Percentiles rank a stretch among this genome's conserved stretches.
Evolutionary conservation across 2,797 vertebrate genomes (phyloP).

Genomic region (Aplochiton taeniatus): DNA sequence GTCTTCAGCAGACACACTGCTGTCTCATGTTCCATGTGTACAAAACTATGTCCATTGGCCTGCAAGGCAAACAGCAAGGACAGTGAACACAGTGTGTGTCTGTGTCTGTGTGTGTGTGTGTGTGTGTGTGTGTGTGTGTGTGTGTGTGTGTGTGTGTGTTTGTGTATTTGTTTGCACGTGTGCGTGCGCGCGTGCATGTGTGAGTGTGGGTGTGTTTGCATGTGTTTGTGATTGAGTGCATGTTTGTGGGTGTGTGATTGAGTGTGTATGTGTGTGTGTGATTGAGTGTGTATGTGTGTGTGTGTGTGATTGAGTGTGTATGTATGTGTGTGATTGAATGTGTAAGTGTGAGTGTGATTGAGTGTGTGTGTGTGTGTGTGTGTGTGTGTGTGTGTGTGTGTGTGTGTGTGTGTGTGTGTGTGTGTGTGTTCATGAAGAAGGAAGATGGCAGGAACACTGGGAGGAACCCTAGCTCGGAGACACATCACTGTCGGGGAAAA

Average conservation of each 20-base stretch:
- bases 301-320: too few relatives aligned
- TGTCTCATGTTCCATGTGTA: constrained; percentile 98
- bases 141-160: background rate
- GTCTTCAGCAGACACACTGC: constrained; percentile 99
- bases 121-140: constrained; percentile 54
- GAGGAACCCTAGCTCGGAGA: constrained; percentile 77
- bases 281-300: too few relatives aligned
- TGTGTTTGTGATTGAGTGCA: constrained; percentile 35
- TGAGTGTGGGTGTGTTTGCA: too few relatives aligned
- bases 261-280: constrained; percentile 20
- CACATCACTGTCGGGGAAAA: constrained; percentile 69
- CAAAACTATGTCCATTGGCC: constrained; percentile 99
- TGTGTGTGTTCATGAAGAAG: background rate
- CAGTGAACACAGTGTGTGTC: constrained; percentile 54
- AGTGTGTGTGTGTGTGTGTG: constrained; percentile 60
- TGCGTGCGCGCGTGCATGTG: too few relatives aligned
- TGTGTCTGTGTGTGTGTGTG: constrained; percentile 37
- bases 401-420: too few relatives aligned
- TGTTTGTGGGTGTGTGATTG: constrained; percentile 55
- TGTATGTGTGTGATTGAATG: too few relatives aligned
- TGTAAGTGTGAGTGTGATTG: too few relatives aligned
- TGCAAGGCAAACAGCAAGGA: constrained; percentile 82
- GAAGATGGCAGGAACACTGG: constrained; percentile 53
- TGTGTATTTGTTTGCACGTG: too few relatives aligned
- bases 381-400: constrained; percentile 34